Conservation (phyloP, 2,888 invertebrate species). For the Parnassius smintheus region DNA sequence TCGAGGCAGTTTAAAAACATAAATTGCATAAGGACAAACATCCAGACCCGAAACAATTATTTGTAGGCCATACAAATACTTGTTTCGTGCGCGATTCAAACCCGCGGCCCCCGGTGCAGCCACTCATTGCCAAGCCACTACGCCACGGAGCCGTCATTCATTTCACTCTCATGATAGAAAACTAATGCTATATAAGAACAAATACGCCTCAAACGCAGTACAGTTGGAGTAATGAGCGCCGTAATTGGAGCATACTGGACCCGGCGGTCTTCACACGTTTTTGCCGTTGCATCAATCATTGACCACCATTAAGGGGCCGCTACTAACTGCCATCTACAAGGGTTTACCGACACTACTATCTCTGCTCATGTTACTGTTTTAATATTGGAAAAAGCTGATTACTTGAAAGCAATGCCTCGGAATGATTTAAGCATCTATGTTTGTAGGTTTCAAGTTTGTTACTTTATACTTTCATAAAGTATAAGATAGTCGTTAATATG, state of each 20-base stretch:
- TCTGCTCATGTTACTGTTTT: not conserved
- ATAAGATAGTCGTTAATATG: too few species aligned
- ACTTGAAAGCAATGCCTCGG: too few species aligned
- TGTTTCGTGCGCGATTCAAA: too few species aligned
- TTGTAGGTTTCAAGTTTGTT: too few species aligned
- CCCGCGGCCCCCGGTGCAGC: too few species aligned
- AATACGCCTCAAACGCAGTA: slow-evolving; percentile 11
- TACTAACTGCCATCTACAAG: slow-evolving; percentile 29
- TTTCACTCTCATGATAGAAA: slow-evolving; percentile 14
- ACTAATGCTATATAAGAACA: slow-evolving; percentile 10
- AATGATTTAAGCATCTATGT: too few species aligned
- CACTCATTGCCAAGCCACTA: too few species aligned
- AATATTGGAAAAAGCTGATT: not conserved
- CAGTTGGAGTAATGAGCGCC: slow-evolving; percentile 32
- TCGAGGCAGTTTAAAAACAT: too few species aligned
- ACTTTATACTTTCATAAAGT: too few species aligned
- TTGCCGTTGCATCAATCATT: slow-evolving; percentile 41
- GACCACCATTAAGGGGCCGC: slow-evolving; percentile 26
- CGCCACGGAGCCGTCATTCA: not conserved
- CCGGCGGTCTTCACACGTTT: slow-evolving; percentile 46
- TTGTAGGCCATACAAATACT: too few species aligned
- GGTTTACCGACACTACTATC: not conserved
- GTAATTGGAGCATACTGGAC: slow-evolving; percentile 41
- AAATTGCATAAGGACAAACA: too few species aligned
- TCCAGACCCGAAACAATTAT: too few species aligned